These are phyloP conservation scores for Acropternis orthonyx DNA, from an alignment of 2,797 vertebrate genomes.

Conservation along the genomic window DNA sequence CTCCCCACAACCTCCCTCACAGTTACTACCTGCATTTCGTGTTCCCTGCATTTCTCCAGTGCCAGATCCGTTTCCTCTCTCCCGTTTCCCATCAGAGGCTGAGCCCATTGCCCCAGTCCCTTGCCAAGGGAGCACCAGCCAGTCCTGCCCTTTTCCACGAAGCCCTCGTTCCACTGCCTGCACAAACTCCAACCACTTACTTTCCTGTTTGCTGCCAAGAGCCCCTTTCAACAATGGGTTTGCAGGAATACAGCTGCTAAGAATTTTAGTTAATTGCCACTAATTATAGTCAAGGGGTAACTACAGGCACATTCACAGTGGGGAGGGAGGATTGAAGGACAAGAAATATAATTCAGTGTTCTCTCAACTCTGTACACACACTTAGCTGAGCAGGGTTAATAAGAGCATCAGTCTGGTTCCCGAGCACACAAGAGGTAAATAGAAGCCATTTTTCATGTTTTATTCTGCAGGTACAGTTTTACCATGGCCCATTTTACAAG, in stretches of 20 bases:
- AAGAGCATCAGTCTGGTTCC: conserved; percentile 42
- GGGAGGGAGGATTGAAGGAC: not conserved
- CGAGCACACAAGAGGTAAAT: conserved; percentile 40
- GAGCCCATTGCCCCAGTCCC: not conserved
- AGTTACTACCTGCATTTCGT: not conserved
- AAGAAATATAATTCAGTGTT: not conserved
- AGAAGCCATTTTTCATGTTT: conserved; percentile 65
- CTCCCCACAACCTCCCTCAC: not conserved
- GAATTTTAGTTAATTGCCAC: conserved; percentile 40
- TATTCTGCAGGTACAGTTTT: conserved; percentile 35
- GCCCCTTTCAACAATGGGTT: not conserved
- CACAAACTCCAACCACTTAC: not conserved
- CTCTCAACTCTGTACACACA: not conserved
- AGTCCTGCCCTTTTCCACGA: not conserved
- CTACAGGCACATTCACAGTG: not conserved
- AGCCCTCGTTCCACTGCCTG: not conserved
- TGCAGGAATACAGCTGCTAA: not conserved
- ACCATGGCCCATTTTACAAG: conserved; percentile 5
- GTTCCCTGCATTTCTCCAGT: not conserved
- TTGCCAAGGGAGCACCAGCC: accelerated
- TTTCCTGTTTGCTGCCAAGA: not conserved
- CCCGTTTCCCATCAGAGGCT: accelerated
- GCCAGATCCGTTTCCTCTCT: not conserved
- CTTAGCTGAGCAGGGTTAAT: conserved; percentile 59
- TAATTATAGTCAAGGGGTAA: conserved; percentile 41